Base-by-base conservation (phyloP, 2,888 invertebrate species). In the Acanthosoma haemorrhoidale region DNA sequence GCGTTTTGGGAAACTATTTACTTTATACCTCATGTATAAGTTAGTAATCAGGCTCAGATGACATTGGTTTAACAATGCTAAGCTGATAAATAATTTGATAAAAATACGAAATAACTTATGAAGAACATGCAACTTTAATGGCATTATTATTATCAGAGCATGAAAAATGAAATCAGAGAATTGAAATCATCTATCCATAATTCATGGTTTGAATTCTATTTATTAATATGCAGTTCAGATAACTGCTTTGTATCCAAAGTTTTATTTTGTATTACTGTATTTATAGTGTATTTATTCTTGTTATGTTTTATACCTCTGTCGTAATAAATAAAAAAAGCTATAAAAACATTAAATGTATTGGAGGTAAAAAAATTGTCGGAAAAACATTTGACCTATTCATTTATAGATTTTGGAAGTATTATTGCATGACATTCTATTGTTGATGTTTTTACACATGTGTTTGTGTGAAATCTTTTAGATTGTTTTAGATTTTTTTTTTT, bases 1-100 rank as follows among this genome's bases (percentile, higher is more conserved):
- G 76, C 84, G 84, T 76, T 76, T 87, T 38, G 82, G 85, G 72
- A 88, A 89, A 78, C 80, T 85, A 0, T 79, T 86, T 2, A 83
- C 86, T 1, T 82, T 88, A 11, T 84, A 87, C 75, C 81, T 84
- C 70, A 73, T 86, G 70, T 81, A 84, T 73, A 82, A 82, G 77
- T 76, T 84, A n/a, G 38, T 73, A 3, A 43, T 66, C 16, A 57
- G 31, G 41, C 61, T 70, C 61, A 74, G 73, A 72, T 74, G 72
- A 73, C 72, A 63, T 36, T 32, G 18, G 36, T 61, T 60, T 34
- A 38, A 61, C 18, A 18, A 25, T 13, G 3, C 3, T 8, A 51
- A 25, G 51, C 51, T 25, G n/a, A 25, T 29, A 5, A 51, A 51
- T n/a, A 51, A 25, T 6, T 51, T 51, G 51, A 13, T 51, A 13